These are phyloP conservation scores for Laticauda laticaudata DNA, from an alignment of 2,113 vertebrate species.

Conservation along the genomic window DNA sequence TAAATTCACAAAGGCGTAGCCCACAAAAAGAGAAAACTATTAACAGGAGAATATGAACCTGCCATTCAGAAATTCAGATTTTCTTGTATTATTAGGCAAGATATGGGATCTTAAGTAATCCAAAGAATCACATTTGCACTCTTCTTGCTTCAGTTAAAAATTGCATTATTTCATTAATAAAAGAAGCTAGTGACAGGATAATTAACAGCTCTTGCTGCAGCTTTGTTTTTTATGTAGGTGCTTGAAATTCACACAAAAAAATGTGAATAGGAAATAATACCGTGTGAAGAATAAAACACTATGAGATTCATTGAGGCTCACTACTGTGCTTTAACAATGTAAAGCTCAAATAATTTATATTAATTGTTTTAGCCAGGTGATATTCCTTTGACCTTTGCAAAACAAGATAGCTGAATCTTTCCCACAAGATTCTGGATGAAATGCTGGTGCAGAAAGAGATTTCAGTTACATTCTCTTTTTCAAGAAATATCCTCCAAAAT, in stretches of 20 bases:
- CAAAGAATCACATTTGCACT: neutral
- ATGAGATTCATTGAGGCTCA: neutral
- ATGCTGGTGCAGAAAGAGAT: neutral
- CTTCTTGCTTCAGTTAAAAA: neutral
- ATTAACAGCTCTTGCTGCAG: neutral
- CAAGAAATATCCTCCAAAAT: neutral
- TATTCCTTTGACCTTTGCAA: neutral
- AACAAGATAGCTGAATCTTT: neutral
- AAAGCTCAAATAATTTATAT: neutral
- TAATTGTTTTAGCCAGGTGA: neutral
- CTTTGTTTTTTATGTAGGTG: neutral
- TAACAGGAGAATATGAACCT: slow-evolving; percentile 25
- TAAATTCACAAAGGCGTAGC: neutral
- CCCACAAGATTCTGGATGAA: neutral
- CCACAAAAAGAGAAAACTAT: slow-evolving; percentile 25
- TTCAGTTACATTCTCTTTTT: neutral
- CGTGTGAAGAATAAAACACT: neutral
- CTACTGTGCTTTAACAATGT: slow-evolving; percentile 5
- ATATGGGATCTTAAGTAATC: neutral
- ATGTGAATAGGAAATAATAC: neutral
- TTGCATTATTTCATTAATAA: slow-evolving; percentile 3
- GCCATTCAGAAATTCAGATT: neutral
- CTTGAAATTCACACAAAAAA: neutral
- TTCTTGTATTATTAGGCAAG: slow-evolving; percentile 36
- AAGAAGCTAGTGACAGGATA: neutral